phyloP scores from a whole-genome alignment of 2,113 vertebrate genomes.

The Mus musculus region GRCm39 chr5:81111001-81111500 shows the following conservation, averaged over 20 bases:
- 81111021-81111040: neutral
- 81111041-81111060: slow-evolving; percentile 19
- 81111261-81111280: neutral
- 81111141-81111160: neutral
- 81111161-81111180: neutral
- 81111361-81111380: neutral
- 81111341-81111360: neutral
- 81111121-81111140: slow-evolving; percentile 41
- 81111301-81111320: neutral
- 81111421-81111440: neutral
- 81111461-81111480: slow-evolving; percentile 56
- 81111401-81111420: slow-evolving; percentile 17
- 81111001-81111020: neutral
- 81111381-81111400: slow-evolving; percentile 50
- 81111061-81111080: neutral
- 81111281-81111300: slow-evolving; percentile 1
- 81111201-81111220: slow-evolving; percentile 25
- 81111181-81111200: slow-evolving; percentile 42
- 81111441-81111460: slow-evolving; percentile 40
- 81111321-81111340: neutral
- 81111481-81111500: slow-evolving; percentile 56
- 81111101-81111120: slow-evolving; percentile 1
- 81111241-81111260: neutral
- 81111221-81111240: slow-evolving; percentile 54
- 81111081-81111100: neutral